Evolutionary conservation across 2,888 invertebrate species (phyloP), one percentile per base, ranked within the genome.

Genomic region (Drosophila anomalata): DNA sequence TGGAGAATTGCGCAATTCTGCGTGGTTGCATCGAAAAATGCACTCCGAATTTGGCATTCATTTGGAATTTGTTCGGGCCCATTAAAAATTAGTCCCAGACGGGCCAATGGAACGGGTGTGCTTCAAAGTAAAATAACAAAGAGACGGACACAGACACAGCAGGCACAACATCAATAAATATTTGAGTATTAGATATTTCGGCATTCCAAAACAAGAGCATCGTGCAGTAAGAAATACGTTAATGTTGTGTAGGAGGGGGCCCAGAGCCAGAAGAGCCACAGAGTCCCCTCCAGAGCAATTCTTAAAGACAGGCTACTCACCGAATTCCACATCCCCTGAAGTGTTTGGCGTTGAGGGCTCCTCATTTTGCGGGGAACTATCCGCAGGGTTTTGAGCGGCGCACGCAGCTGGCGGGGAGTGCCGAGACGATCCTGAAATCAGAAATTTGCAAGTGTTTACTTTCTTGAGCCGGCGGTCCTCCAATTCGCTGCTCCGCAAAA

Each of bases 261-360:
- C n/a, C 5, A 2, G 8, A 8, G 20, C 36, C n/a, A 52, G 52
- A 29, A 3, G 22, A 22, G 22, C 22, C 22, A 22, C 22, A 26
- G 0, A 12, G 11, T 7, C 11, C 12, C 8, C 17, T 9, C n/a
- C 17, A 22, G 12, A 26, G 9, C 41, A 1, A 4, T 7, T 33
- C 4, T 14, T 8, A 11, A 11, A 2, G 33, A 20, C 26, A 17
- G 11, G n/a, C 52, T 14, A 88, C 91, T 90, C 73, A 91, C 91
- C 91, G 76, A 91, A 86, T 62, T 90, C 91, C 50, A 76, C 76
- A 69, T 89, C 87, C 55, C 71, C 70, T 42, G 88, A 81, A 51
- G 82, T 85, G 50, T 86, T 89, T 50, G 80, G 77, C 41, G 79
- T 86, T 70, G 77, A 87, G 11, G 80, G 73, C 50, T 90, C 88